These are phyloP conservation scores for Yponomeuta evonymella DNA, from an alignment of 2,888 invertebrate species.

Conservation along the genomic window DNA sequence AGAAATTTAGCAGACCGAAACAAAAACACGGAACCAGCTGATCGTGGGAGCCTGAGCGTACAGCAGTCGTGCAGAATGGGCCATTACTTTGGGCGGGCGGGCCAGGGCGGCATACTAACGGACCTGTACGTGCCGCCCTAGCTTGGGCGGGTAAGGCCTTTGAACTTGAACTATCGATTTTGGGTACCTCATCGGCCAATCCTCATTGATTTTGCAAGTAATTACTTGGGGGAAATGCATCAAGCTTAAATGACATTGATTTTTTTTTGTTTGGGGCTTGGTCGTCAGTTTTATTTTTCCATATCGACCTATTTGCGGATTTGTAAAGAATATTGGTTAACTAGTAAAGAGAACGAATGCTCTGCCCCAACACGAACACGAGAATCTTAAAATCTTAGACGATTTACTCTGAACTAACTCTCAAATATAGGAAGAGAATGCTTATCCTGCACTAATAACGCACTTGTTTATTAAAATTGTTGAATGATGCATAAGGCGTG, in stretches of 20 bases:
- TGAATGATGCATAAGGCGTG: too few species aligned
- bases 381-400: too few species aligned
- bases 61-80: slow-evolving; percentile 16
- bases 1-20: background rate
- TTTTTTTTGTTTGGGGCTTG: too few species aligned
- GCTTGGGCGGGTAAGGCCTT: slow-evolving; percentile 17
- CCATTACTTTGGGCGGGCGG: slow-evolving; percentile 29
- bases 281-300: too few species aligned
- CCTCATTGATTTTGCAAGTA: background rate
- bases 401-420: too few species aligned
- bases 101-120: slow-evolving; percentile 38
- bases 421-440: too few species aligned
- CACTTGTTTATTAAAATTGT: too few species aligned
- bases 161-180: slow-evolving; percentile 34
- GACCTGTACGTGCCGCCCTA: slow-evolving; percentile 26
- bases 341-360: too few species aligned
- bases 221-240: background rate
- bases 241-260: background rate
- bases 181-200: background rate
- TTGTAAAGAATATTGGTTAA: too few species aligned
- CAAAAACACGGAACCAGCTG: slow-evolving; percentile 10
- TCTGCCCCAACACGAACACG: too few species aligned
- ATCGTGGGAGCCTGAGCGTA: background rate
- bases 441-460: too few species aligned
- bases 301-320: too few species aligned